Evolutionary conservation across 2,888 invertebrate species (phyloP), one percentile per base, ranked within the genome.

Genomic region (Andrena camellia): DNA sequence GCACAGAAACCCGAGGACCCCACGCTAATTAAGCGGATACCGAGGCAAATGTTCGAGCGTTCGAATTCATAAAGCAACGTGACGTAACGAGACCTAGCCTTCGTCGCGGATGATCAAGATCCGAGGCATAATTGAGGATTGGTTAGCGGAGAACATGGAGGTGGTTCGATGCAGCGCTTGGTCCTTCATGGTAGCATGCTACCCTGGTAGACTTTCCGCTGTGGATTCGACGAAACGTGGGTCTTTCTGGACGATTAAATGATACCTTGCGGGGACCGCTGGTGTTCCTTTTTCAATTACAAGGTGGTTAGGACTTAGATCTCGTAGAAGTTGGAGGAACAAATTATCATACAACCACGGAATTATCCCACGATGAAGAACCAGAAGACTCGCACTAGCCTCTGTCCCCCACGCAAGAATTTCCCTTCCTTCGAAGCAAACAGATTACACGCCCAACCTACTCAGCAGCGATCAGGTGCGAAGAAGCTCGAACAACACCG

Each of bases 21-120:
- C 60, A 48, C 74, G 70, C 79, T 89, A 89, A 89, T 89, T 88
- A 88, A 69, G 50, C 81, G 59, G 63, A 26, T 48, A 26, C 29
- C 10, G 50, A 35, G 33, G n/a, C 23, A 59, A 69, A 59, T 48
- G 23, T 35, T 33, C 42, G 8, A n/a, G 2, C 50, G 48, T n/a
- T 29, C 31, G 50, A 35, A 33, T 72, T 77, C 48, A 62, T 72
- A 54, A 52, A 69, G 63, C 57, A 6, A 6, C 63, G 71, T 26
- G 54, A 72, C 48, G 59, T 57, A 59, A 50, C 29, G 59, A 72
- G 42, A 57, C 2, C 35, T 54, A 73, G 26, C 6, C 13, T 2
- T 17, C 17, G 31, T 23, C 10, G 31, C 2, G 5, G 23, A 6
- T 20, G 31, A 67, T 67, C 52, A 67, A 31, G 20, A 67, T 67